A percentile compares a stretch with the other conserved stretches of the same genome.
Evolutionary conservation across 2,797 vertebrate genomes (phyloP).

Genomic region (Hippopotamyrus pictus): DNA sequence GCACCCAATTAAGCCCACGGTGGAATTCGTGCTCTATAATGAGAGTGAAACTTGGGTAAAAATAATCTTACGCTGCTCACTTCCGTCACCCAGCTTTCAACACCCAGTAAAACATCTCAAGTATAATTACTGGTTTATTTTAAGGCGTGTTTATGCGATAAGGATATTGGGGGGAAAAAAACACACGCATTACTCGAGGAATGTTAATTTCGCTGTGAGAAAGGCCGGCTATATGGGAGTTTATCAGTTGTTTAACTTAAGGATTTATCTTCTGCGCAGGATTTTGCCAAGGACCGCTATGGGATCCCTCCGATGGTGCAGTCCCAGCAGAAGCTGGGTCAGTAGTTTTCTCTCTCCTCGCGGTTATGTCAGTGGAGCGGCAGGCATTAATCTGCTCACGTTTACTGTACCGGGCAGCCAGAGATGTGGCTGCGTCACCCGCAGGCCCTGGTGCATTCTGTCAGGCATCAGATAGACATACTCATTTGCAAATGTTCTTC

Average conservation of each 20-base stretch:
- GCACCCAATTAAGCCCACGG: not conserved
- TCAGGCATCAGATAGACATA: not conserved
- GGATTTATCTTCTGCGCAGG: conserved; percentile 57
- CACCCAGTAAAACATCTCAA: not conserved
- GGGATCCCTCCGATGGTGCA: conserved; percentile 84
- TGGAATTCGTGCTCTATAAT: not conserved
- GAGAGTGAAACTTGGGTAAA: not conserved
- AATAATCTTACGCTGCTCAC: not conserved
- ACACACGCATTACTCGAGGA: not conserved
- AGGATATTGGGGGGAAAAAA: not conserved
- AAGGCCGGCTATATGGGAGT: not conserved
- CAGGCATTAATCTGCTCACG: not conserved
- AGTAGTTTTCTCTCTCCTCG: conserved; percentile 43
- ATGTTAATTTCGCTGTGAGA: not conserved
- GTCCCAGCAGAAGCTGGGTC: conserved; percentile 92
- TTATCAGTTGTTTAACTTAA: conserved; percentile 13
- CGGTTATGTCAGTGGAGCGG: not conserved
- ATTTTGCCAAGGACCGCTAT: conserved; percentile 93
- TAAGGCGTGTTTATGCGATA: conserved; percentile 14
- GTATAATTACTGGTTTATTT: not conserved
- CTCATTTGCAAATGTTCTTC: not conserved
- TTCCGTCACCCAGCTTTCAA: not conserved
- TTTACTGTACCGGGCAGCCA: not conserved
- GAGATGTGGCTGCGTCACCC: not conserved
- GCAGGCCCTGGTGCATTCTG: not conserved